Evolutionary conservation across 1,140 invertebrate genomes (phyloP).

Genomic region (Meteorus sp.): DNA sequence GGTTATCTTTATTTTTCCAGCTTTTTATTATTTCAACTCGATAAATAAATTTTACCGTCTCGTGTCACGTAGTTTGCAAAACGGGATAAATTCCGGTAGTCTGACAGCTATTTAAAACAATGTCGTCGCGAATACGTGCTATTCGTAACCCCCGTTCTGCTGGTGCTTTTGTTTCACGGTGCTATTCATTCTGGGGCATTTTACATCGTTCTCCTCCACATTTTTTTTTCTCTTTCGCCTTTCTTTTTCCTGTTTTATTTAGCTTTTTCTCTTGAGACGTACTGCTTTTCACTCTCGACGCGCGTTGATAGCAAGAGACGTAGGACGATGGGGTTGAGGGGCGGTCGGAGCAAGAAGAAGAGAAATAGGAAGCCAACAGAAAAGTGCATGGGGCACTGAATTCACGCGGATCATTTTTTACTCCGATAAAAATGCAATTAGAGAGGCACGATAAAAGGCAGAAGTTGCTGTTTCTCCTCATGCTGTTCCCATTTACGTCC

Average conservation of each 20-base stretch:
- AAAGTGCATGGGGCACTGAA: constrained; percentile 27
- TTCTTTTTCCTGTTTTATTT: constrained; percentile 27
- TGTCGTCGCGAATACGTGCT: constrained; percentile 56
- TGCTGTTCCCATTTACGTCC: too few species aligned
- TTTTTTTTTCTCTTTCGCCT: constrained; percentile 24
- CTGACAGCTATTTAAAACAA: constrained; percentile 60
- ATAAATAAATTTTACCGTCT: constrained; percentile 56
- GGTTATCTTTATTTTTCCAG: too few species aligned
- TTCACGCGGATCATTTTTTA: constrained; percentile 50
- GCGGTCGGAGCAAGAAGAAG: background rate
- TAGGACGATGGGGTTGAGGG: too few species aligned
- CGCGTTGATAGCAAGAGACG: background rate
- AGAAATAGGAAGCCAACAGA: background rate
- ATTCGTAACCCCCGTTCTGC: constrained; percentile 57
- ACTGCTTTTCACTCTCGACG: constrained; percentile 10
- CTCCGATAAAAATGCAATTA: constrained; percentile 55
- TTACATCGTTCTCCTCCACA: constrained; percentile 19
- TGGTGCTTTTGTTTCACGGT: constrained; percentile 55
- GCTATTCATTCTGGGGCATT: constrained; percentile 50
- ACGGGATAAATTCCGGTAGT: constrained; percentile 56
- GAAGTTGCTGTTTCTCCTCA: background rate
- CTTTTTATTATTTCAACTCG: background rate
- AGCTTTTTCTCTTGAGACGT: constrained; percentile 23
- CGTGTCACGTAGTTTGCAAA: constrained; percentile 56
- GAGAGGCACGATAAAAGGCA: constrained; percentile 22